These are phyloP conservation scores for Ophioderma brevispina DNA, from an alignment of 35 echinoderm and acorn worm genomes.

Conservation along the genomic window DNA sequence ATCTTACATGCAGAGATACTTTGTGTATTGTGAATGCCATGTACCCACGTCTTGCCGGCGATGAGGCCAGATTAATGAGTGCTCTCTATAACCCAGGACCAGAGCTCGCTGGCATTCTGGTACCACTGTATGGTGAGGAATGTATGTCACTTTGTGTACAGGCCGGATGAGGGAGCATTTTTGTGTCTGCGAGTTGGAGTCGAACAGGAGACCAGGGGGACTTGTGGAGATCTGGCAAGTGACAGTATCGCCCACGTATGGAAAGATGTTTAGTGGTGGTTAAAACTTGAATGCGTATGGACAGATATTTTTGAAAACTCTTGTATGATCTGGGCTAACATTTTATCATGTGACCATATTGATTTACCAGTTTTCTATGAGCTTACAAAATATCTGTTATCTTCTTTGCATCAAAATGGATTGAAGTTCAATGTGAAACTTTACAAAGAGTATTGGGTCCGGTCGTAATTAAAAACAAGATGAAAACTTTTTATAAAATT, in stretches of 20 bases:
- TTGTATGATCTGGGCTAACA: too few species aligned
- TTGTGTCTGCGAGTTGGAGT: slow-evolving; percentile 74
- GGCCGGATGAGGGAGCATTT: slow-evolving; percentile 64
- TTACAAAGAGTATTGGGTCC: too few species aligned
- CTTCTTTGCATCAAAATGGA: too few species aligned
- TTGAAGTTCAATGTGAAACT: too few species aligned
- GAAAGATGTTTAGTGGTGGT: slow-evolving; percentile 38
- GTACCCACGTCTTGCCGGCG: not conserved
- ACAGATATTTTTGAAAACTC: too few species aligned
- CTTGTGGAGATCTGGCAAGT: slow-evolving; percentile 75
- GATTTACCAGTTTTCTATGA: too few species aligned
- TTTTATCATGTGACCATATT: too few species aligned
- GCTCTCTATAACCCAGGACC: slow-evolving; percentile 26
- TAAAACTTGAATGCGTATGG: too few species aligned
- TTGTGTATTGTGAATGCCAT: slow-evolving; percentile 10
- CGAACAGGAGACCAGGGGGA: slow-evolving; percentile 72
- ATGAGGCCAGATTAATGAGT: slow-evolving; percentile 37
- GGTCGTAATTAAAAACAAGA: too few species aligned
- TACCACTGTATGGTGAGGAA: slow-evolving; percentile 78
- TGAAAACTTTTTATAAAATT: too few species aligned
- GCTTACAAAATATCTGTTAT: too few species aligned
- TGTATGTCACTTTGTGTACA: slow-evolving; percentile 79
- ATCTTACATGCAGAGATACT: too few species aligned
- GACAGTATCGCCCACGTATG: slow-evolving; percentile 29
- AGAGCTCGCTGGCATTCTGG: slow-evolving; percentile 80